Evolutionary conservation across 2,888 invertebrate genomes (phyloP).

Genomic region (Hymenopus coronatus): DNA sequence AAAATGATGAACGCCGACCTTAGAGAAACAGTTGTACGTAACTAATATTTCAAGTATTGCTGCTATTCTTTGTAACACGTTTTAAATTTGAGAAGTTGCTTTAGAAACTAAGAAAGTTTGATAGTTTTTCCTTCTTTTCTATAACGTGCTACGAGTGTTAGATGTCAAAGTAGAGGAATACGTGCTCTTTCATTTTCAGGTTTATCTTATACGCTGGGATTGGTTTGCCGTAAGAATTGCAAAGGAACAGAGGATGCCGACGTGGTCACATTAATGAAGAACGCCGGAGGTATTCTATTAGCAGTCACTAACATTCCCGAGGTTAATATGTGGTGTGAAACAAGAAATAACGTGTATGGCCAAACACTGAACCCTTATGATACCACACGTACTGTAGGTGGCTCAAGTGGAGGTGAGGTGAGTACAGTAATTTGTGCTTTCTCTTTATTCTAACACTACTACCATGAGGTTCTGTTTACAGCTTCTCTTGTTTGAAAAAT

Average conservation of each 20-base stretch:
- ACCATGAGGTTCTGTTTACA: too few species aligned
- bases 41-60: too few species aligned
- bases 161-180: too few species aligned
- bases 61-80: too few species aligned
- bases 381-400: slow-evolving; percentile 78
- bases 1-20: too few species aligned
- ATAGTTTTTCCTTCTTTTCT: background rate
- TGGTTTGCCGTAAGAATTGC: slow-evolving; percentile 57
- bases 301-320: slow-evolving; percentile 93
- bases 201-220: slow-evolving; percentile 65
- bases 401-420: slow-evolving; percentile 89
- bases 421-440: slow-evolving; percentile 41
- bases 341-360: slow-evolving; percentile 84
- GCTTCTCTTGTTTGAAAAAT: too few species aligned
- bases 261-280: slow-evolving; percentile 66
- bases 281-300: slow-evolving; percentile 81
- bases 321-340: slow-evolving; percentile 90
- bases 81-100: background rate
- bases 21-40: too few species aligned
- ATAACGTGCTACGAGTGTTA: too few species aligned
- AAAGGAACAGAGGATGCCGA: slow-evolving; percentile 75
- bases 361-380: slow-evolving; percentile 91
- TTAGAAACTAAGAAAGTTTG: background rate
- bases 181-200: slow-evolving; percentile 33
- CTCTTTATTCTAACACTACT: too few species aligned